phyloP scores from a whole-genome alignment of 1,140 invertebrate genomes.

The Vollenhovia emeryi region DNA sequence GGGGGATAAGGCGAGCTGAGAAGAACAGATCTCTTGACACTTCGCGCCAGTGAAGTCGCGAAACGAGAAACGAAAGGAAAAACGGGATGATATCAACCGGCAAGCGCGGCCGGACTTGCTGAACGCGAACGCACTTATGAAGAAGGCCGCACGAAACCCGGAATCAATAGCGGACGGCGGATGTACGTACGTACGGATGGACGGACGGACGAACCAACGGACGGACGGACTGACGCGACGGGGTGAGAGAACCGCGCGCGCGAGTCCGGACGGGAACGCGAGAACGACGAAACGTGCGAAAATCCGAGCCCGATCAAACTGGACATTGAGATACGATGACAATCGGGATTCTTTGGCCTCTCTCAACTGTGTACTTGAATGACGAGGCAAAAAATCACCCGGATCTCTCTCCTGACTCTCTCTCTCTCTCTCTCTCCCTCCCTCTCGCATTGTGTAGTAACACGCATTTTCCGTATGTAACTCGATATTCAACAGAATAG shows the following conservation, averaged over 20 bases:
- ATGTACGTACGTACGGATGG: slow-evolving; percentile 48
- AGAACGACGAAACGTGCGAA: slow-evolving; percentile 58
- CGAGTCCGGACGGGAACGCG: slow-evolving; percentile 51
- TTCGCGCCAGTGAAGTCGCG: slow-evolving; percentile 13
- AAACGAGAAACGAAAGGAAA: slow-evolving; percentile 39
- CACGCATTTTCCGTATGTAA: not conserved
- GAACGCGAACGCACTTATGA: slow-evolving; percentile 71
- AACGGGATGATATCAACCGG: slow-evolving; percentile 49
- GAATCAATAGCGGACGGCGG: slow-evolving; percentile 80
- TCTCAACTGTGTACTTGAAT: not conserved
- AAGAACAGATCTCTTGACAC: slow-evolving; percentile 23
- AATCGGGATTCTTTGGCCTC: not conserved
- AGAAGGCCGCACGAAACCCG: slow-evolving; percentile 75
- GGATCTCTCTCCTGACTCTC: not conserved
- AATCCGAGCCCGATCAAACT: slow-evolving; percentile 1
- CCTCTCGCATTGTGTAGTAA: not conserved
- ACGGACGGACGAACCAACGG: slow-evolving; percentile 12
- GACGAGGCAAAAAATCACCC: not conserved
- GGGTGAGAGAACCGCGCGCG: slow-evolving; percentile 62
- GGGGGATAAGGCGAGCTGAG: not conserved
- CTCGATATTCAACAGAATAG: not conserved
- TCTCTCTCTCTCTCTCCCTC: not conserved
- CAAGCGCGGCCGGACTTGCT: slow-evolving; percentile 61
- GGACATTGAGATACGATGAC: not conserved
- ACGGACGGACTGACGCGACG: slow-evolving; percentile 38